A percentile compares a stretch with the other conserved stretches of the same genome.
phyloP scores from a whole-genome alignment of 2,797 vertebrate species.

The Simalia tracyae region DNA sequence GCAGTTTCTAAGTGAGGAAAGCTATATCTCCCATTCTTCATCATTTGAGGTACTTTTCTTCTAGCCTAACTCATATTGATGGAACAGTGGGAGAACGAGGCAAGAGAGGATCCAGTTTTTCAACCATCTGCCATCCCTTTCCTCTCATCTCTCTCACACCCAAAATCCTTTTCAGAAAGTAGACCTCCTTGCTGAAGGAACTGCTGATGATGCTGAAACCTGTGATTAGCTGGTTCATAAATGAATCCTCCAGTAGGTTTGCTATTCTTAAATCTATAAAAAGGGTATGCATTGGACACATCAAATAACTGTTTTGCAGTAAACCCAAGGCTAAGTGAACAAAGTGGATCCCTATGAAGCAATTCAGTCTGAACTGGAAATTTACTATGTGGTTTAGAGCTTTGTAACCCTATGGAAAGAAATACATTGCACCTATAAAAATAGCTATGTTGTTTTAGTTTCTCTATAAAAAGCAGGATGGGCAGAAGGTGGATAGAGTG shows the following conservation, averaged over 20 bases:
- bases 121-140: background rate
- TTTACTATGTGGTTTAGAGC: background rate
- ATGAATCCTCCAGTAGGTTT: background rate
- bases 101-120: background rate
- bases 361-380: background rate
- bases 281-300: background rate
- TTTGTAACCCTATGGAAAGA: background rate
- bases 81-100: background rate
- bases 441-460: background rate
- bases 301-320: background rate
- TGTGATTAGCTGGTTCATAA: background rate
- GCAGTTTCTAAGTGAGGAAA: background rate
- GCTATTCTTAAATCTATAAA: background rate
- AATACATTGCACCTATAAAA: background rate
- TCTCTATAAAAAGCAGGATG: background rate
- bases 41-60: background rate
- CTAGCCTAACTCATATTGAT: background rate
- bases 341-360: background rate
- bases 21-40: background rate
- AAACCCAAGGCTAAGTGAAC: background rate
- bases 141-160: background rate
- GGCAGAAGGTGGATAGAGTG: background rate
- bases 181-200: background rate
- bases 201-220: background rate
- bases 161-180: background rate